Evolutionary conservation across 1,140 invertebrate genomes (phyloP).

Genomic region (Cryptotermes secundus): DNA sequence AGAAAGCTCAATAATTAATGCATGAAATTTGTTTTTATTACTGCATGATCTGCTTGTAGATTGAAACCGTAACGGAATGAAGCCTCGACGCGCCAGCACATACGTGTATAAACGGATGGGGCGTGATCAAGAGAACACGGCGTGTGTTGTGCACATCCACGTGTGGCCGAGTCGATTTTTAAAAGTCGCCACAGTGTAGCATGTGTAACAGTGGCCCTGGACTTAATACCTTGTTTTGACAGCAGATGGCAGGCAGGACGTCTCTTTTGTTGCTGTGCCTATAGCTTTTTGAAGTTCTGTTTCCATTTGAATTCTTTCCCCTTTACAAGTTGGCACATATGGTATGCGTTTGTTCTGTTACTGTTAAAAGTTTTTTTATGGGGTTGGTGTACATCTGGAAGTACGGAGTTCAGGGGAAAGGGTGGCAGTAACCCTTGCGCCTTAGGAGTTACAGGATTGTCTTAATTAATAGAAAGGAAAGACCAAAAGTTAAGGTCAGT

Average conservation of each 20-base stretch:
- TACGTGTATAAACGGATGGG: no score
- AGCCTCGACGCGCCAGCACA: no score
- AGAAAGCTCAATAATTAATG: no score
- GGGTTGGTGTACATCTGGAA: slow-evolving; percentile 7
- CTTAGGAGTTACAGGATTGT: no score
- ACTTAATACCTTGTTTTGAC: neutral
- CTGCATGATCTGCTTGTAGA: no score
- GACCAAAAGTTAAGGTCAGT: no score
- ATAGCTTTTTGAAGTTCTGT: neutral
- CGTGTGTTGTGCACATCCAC: neutral
- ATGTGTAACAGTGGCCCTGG: neutral
- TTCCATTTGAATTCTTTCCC: neutral
- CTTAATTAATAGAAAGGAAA: no score
- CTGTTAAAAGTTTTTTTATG: neutral
- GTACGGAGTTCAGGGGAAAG: neutral
- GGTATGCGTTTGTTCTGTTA: neutral
- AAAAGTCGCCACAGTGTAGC: neutral
- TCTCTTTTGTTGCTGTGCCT: neutral
- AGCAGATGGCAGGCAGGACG: slow-evolving; percentile 12
- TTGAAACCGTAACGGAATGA: no score
- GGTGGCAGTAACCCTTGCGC: no score
- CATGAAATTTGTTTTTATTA: no score
- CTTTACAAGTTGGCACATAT: neutral
- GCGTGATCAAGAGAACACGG: neutral
- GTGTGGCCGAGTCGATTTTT: neutral